Base-by-base conservation (phyloP, 1,140 invertebrate genomes). In the Phymastichus coffea region DNA sequence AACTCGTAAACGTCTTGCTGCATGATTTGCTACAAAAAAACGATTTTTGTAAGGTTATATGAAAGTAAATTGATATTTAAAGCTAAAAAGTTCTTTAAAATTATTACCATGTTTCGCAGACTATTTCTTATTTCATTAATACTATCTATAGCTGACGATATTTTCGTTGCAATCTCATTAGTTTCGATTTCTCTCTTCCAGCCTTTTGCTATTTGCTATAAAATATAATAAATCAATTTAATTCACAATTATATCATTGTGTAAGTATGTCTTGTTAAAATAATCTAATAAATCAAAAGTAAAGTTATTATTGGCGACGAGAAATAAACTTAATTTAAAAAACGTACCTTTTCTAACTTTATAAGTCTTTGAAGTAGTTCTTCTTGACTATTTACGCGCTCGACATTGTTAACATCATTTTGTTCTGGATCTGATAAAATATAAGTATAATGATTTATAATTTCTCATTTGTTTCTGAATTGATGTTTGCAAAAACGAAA, bases 1-100 rank as follows among this genome's bases (percentile, higher is more conserved):
- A 80, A 71, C 14, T 76, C 73, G 44, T 74, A 71, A 25, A 80
- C 59, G 63, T 80, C 76, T 37, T 75, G 75, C 44, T 77, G 71
- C 74, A 77, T 77, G 4, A 68, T 4, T 69, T 76, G 72, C 76
- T 78, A 56, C 38, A 70, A 72, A 44, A 38, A 57, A 53, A 35
- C n/a, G n/a, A n/a, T n/a, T n/a, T n/a, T n/a, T n/a, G n/a, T n/a
- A n/a, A n/a, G n/a, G n/a, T n/a, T n/a, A n/a, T n/a, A n/a, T n/a
- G n/a, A n/a, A n/a, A n/a, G n/a, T 30, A 51, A n/a, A 28, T 30
- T 46, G 33, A 26, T 55, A 40, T 35, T 44, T 25, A 25, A 26
- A 30, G 48, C 15, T 17, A 20, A 35, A 38, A 20, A 54, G n/a
- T n/a, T n/a, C n/a, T n/a, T n/a, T n/a, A n/a, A n/a, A n/a, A n/a